Evolutionary conservation across 2,797 vertebrate genomes (phyloP), one percentile per base, ranked within the genome.

Genomic region (Chelmon rostratus): DNA sequence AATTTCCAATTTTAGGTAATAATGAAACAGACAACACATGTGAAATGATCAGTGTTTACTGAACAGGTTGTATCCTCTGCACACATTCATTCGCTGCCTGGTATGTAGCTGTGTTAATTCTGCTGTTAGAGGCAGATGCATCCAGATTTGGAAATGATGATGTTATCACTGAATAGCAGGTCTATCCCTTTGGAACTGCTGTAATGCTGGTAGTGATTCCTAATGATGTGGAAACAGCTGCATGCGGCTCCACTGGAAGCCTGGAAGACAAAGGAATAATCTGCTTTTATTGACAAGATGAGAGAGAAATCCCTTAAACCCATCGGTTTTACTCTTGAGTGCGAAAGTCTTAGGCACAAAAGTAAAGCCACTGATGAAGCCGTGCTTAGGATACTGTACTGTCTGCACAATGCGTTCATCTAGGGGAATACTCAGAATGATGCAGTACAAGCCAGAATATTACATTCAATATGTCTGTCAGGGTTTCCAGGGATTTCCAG

Each of bases 221-320:
- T 81, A 82, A 89, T 82, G 81, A 88, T 65, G 80, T 64, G 62
- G 75, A 81, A 85, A 72, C 83, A 72, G 79, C 83, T 74, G 74
- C 70, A 73, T 19, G 74, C 54, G 2, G 59, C 82, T 79, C 38
- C 74, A 62, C 65, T 56, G 73, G 76, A 84, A 76, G 75, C 67
- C 77, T 66, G 68, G 57, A 78, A 75, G 74, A 90, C 78, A 87
- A 81, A 81, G 61, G 64, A 84, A 82, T 91, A 87, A 91, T 93
- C 91, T 81, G 75, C 84, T 86, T 86, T 89, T 76, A 88, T 86
- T 89, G 87, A 91, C 72, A 70, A 87, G 78, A 89, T 80, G 78
- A 89, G 84, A 70, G 61, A 83, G 79, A 91, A 92, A 92, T 91
- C 87, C 87, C 65, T 83, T 85, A 85, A 89, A 83, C 44, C 86